These are phyloP conservation scores for Drosophila dunni DNA, from an alignment of 1,140 invertebrate genomes.

Conservation along the genomic window DNA sequence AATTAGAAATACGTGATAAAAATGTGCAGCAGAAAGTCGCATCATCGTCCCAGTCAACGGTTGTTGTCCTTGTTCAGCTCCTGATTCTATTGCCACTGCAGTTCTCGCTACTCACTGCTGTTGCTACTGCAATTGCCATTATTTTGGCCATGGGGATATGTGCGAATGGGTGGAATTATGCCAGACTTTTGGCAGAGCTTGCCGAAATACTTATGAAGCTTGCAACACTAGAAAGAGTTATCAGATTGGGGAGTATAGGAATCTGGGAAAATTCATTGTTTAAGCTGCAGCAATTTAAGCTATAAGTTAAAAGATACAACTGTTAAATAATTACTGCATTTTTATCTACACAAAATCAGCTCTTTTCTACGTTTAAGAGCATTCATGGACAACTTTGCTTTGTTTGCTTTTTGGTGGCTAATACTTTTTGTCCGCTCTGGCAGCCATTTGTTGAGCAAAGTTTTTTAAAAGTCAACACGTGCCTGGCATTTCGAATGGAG, in stretches of 20 bases:
- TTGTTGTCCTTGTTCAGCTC: conserved; percentile 31
- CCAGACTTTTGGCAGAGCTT: background rate
- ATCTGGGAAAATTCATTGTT: background rate
- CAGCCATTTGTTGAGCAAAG: conserved; percentile 10
- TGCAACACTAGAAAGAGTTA: background rate
- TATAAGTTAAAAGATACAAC: no score
- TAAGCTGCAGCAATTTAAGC: no score
- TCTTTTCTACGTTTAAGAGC: background rate
- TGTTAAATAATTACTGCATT: no score
- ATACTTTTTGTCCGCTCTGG: conserved; percentile 17
- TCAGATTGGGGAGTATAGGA: background rate
- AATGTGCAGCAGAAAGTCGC: conserved; percentile 45
- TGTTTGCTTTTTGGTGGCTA: background rate
- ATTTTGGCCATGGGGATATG: conserved; percentile 26
- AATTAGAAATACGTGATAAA: conserved; percentile 75
- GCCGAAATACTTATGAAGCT: background rate
- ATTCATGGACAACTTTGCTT: background rate
- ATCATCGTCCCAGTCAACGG: conserved; percentile 19
- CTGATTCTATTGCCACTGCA: background rate
- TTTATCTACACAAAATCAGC: no score
- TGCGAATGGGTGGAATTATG: conserved; percentile 21
- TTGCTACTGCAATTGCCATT: conserved; percentile 25
- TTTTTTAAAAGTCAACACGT: conserved; percentile 43
- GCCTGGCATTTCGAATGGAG: conserved; percentile 31
- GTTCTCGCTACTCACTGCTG: background rate